A percentile compares a stretch with the other conserved stretches of the same genome.
These are phyloP conservation scores for Paratrypauchen microcephalus DNA, from an alignment of 2,797 vertebrate genomes.

Conservation along the genomic window DNA sequence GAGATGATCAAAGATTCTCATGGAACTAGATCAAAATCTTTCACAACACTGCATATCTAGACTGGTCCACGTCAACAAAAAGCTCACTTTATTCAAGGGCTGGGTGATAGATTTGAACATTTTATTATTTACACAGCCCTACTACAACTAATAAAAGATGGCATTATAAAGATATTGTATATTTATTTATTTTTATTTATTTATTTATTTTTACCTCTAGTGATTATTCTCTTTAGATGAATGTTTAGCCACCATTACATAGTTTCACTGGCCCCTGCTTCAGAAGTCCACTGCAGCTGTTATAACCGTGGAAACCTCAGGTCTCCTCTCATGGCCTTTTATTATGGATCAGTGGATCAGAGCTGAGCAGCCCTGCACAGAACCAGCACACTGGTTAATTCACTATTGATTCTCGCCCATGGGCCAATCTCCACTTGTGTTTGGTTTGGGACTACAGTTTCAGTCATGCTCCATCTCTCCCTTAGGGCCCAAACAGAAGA, in stretches of 20 bases:
- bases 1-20: too few relatives aligned
- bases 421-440: constrained; percentile 74
- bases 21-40: too few relatives aligned
- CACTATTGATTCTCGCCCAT: constrained; percentile 79
- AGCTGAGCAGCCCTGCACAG: constrained; percentile 59
- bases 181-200: too few relatives aligned
- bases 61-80: too few relatives aligned
- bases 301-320: constrained; percentile 37
- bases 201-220: background rate
- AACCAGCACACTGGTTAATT: constrained; percentile 80
- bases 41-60: too few relatives aligned
- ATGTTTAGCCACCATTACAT: constrained; percentile 24
- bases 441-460: constrained; percentile 78
- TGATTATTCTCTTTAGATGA: constrained; percentile 8
- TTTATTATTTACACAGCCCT: too few relatives aligned
- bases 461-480: constrained; percentile 69
- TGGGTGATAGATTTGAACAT: background rate
- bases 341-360: constrained; percentile 73
- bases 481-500: constrained; percentile 62
- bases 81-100: background rate
- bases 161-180: too few relatives aligned
- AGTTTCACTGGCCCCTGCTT: constrained; percentile 20
- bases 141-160: background rate
- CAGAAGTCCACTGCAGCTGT: constrained; percentile 11
- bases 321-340: constrained; percentile 58